Percentiles rank a stretch among this genome's conserved stretches.
Conservation (phyloP, 2,888 invertebrate genomes). For the Drosophila diplacantha region DNA sequence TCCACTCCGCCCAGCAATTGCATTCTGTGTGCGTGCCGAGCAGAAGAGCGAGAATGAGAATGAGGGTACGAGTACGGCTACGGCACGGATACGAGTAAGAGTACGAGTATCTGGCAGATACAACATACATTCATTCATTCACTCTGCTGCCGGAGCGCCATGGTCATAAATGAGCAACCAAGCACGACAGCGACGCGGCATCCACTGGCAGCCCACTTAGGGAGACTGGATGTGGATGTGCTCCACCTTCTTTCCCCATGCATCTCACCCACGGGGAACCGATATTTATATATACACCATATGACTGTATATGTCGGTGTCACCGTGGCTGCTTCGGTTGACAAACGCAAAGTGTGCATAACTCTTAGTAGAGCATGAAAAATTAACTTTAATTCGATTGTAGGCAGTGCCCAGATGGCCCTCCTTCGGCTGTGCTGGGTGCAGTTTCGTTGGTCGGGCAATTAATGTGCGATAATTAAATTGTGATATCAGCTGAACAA, state of each 20-base stretch:
- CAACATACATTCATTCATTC: slow-evolving; percentile 16
- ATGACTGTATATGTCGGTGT: not conserved
- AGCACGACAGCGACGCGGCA: slow-evolving; percentile 49
- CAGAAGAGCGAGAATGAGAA: slow-evolving; percentile 1
- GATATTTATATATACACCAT: not conserved
- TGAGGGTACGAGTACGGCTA: not conserved
- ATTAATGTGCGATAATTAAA: slow-evolving; percentile 44
- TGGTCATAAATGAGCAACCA: slow-evolving; percentile 73
- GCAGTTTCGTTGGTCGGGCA: slow-evolving; percentile 23
- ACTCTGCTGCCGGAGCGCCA: slow-evolving; percentile 53
- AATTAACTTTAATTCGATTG: slow-evolving; percentile 43
- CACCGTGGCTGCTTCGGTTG: slow-evolving; percentile 16
- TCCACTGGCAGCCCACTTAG: slow-evolving; percentile 33
- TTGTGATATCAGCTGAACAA: slow-evolving; percentile 43
- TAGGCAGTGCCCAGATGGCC: slow-evolving; percentile 31
- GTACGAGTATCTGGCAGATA: slow-evolving; percentile 42
- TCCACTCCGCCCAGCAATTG: slow-evolving; percentile 26
- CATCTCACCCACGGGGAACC: slow-evolving; percentile 8
- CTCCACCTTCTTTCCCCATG: slow-evolving; percentile 12
- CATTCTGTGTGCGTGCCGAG: slow-evolving; percentile 37
- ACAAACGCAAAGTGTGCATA: slow-evolving; percentile 54
- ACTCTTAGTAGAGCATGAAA: slow-evolving; percentile 55
- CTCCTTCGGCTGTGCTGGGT: slow-evolving; percentile 9
- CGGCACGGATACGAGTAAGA: not conserved
- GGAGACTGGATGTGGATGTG: slow-evolving; percentile 21